These are phyloP conservation scores for Muschampia plurimacula DNA, from an alignment of 2,888 invertebrate species.

Conservation along the genomic window DNA sequence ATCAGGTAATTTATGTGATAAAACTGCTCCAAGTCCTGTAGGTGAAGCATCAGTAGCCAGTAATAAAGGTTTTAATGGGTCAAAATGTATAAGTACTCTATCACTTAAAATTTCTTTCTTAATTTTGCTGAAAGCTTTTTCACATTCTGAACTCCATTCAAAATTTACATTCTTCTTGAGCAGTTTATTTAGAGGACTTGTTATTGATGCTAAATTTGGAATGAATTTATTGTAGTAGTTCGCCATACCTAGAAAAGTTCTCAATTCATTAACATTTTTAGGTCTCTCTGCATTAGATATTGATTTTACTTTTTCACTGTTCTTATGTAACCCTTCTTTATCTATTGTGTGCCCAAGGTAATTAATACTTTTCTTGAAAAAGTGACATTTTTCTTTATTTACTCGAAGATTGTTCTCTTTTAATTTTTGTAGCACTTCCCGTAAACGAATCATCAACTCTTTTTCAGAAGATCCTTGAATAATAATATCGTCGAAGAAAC, in stretches of 20 bases:
- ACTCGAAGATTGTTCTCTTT: not conserved
- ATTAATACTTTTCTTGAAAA: not conserved
- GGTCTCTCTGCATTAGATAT: not conserved
- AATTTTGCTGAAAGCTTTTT: not conserved
- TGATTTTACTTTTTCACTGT: not conserved
- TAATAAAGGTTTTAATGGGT: slow-evolving; percentile 5
- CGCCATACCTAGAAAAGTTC: slow-evolving; percentile 16
- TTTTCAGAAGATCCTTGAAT: slow-evolving; percentile 45
- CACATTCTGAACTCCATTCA: not conserved
- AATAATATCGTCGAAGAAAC: slow-evolving; percentile 55
- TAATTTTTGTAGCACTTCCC: not conserved
- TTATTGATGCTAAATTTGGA: slow-evolving; percentile 6
- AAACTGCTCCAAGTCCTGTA: slow-evolving; percentile 4
- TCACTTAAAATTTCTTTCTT: slow-evolving; percentile 15
- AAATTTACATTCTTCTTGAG: not conserved
- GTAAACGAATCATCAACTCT: slow-evolving; percentile 22
- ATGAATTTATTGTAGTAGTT: slow-evolving; percentile 17
- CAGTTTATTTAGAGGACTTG: not conserved
- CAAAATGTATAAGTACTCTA: slow-evolving; percentile 13
- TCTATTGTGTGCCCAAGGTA: slow-evolving; percentile 2
- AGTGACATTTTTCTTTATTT: slow-evolving; percentile 4
- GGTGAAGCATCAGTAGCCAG: slow-evolving; percentile 11
- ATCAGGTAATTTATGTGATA: slow-evolving; percentile 3
- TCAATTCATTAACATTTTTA: not conserved
- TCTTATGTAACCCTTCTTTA: not conserved